Base-by-base conservation (phyloP, 2,888 invertebrate genomes). In the Zele albiditarsus region DNA sequence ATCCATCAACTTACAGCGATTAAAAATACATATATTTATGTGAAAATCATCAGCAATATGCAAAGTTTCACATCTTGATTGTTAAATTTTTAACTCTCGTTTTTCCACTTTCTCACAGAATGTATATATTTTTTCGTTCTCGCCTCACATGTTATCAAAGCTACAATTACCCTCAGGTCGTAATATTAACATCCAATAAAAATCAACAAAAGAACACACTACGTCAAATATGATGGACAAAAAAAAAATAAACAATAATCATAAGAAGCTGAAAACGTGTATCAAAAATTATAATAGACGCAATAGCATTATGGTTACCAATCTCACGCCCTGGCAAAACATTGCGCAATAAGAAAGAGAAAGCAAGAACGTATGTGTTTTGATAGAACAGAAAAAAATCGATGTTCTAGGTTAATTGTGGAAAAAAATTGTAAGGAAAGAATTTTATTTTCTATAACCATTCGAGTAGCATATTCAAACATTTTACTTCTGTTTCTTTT, bases 151-250 rank as follows among this genome's bases (percentile, higher is more conserved):
- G 20, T 20, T 20, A 53, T 10, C 2, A 46, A 67, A 67, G 67
- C 67, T 28, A 67, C 46, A 67, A 27, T 67, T 8, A 67, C 27
- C 25, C 38, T 20, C 38, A 67, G 28, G n/a, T 27, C 20, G 16
- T 42, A 42, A 16, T 46, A 42, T 66, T 33, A 66, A 42, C 14
- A 42, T 66, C 23, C 20, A 66, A 66, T 66, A 25, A 66, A 46
- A 31, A 66, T 10, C 14, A 66, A 66, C 20, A 46, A 6, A 42
- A 46, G 10, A 66, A 66, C 42, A 25, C 46, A 46, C 46, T 42
- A 66, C 23, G 14, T 46, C 42, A 66, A 46, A n/a, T 66, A 46
- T 14, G 46, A 46, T 31, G 8, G 31, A 12, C 38, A 5, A 53
- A 10, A 20, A n/a, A 49, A 49, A 49, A 20, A 23, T 8, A 16